Evolutionary conservation across 2,797 vertebrate species (phyloP).

Genomic region (Pelobates cultripes): DNA sequence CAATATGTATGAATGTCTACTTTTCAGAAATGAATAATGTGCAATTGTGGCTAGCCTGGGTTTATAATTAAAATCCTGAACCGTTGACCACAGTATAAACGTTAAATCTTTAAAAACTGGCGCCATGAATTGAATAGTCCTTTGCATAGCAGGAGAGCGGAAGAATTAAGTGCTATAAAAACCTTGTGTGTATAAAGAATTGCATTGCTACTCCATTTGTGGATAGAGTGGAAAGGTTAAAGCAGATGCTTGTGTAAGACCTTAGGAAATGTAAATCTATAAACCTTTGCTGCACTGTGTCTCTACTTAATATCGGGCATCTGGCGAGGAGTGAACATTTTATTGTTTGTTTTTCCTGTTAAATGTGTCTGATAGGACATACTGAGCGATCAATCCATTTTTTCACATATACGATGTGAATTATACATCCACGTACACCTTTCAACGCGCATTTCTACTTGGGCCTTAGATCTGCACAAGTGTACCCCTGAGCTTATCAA

Average conservation of each 20-base stretch:
- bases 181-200: neutral
- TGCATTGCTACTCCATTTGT: neutral
- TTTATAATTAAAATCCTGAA: constrained; percentile 10
- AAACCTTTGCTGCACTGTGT: neutral
- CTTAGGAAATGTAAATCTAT: neutral
- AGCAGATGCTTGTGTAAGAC: neutral
- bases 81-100: constrained; percentile 1
- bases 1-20: constrained; percentile 9
- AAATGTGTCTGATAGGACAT: neutral
- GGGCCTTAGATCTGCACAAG: neutral
- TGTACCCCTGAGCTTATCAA: too few species aligned
- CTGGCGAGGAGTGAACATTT: neutral
- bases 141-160: neutral
- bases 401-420: neutral
- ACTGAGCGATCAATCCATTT: constrained; percentile 16
- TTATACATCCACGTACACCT: neutral
- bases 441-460: neutral
- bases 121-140: neutral
- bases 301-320: neutral
- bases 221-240: neutral
- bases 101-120: neutral
- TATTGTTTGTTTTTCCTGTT: constrained; percentile 2
- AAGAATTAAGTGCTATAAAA: neutral
- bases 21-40: neutral
- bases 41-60: constrained; percentile 2